Evolutionary conservation across 1,140 invertebrate genomes (phyloP).

Genomic region (Melitaea cinxia): DNA sequence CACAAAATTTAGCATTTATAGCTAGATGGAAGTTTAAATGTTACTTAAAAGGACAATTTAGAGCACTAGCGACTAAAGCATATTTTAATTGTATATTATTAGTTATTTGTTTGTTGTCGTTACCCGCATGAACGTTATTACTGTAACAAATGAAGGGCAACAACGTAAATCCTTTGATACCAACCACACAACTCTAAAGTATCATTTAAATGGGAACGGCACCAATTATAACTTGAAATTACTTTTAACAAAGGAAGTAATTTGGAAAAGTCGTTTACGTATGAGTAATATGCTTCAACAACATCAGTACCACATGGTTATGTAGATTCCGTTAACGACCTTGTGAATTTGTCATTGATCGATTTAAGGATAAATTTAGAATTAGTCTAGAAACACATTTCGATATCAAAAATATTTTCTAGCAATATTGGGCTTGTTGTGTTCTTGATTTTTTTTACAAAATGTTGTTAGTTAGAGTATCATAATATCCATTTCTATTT

Average conservation of each 20-base stretch:
- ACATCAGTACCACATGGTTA: slow-evolving; percentile 7
- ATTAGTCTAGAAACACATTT: neutral
- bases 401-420: too few species aligned
- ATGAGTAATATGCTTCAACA: slow-evolving; percentile 32
- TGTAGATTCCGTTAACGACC: neutral
- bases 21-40: too few species aligned
- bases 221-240: slow-evolving; percentile 46
- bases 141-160: neutral
- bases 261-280: slow-evolving; percentile 36
- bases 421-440: too few species aligned
- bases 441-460: too few species aligned
- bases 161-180: slow-evolving; percentile 30
- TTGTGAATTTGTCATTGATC: neutral
- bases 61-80: too few species aligned
- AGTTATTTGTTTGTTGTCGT: too few species aligned
- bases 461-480: too few species aligned
- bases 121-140: neutral
- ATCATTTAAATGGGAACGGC: slow-evolving; percentile 36
- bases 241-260: slow-evolving; percentile 45
- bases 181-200: slow-evolving; percentile 34
- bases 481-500: too few species aligned
- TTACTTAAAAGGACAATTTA: too few species aligned
- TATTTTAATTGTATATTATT: too few species aligned
- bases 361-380: neutral
- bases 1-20: too few species aligned